A percentile compares a stretch with the other conserved stretches of the same genome.
Evolutionary conservation across 1,140 invertebrate species (phyloP).

Genomic region (Drosophila ficusphila): DNA sequence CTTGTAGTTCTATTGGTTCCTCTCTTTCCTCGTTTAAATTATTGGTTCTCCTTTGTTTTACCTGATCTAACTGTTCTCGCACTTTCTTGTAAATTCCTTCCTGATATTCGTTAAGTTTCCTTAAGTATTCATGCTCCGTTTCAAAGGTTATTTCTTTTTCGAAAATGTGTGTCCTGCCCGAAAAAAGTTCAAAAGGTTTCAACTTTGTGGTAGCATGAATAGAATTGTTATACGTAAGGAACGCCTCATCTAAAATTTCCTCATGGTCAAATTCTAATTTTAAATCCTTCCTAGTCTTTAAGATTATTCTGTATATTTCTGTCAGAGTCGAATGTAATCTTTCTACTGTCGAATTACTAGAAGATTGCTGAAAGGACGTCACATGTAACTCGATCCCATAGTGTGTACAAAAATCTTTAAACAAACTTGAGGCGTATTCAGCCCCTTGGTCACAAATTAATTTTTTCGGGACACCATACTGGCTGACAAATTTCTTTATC

Average conservation of each 20-base stretch:
- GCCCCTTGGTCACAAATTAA: too few species aligned
- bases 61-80: neutral
- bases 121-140: neutral
- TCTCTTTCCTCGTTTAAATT: neutral
- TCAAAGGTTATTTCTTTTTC: neutral
- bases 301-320: neutral
- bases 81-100: neutral
- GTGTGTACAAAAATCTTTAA: neutral
- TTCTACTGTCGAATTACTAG: neutral
- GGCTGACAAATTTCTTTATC: neutral
- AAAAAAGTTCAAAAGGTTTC: too few species aligned
- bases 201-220: too few species aligned
- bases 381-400: neutral
- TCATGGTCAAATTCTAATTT: too few species aligned
- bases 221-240: neutral
- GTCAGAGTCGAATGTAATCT: neutral
- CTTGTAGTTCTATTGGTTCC: neutral
- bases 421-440: too few species aligned
- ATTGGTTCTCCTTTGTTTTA: neutral
- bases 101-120: neutral
- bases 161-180: neutral
- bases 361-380: neutral
- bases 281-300: neutral
- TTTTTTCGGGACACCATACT: neutral
- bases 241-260: neutral